Percentiles rank a stretch among this genome's conserved stretches.
phyloP scores from a whole-genome alignment of 2,113 vertebrate species.

The Scalopus aquaticus region DNA sequence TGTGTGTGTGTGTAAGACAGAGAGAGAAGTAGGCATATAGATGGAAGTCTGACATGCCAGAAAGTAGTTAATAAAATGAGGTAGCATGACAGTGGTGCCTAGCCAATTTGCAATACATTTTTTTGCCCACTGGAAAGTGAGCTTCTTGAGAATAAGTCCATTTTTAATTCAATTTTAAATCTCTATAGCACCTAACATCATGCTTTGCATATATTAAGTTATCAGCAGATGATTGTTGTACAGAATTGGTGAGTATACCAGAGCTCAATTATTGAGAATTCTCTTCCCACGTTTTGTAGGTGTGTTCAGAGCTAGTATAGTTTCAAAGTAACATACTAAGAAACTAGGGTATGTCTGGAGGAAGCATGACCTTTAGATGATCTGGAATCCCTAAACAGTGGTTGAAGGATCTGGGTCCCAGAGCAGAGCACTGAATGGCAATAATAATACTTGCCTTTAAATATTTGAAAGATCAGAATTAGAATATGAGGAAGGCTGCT shows the following conservation, averaged over 20 bases:
- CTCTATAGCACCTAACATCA: neutral
- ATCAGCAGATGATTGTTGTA: neutral
- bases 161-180: conserved; percentile 32
- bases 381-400: neutral
- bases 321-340: conserved; percentile 3
- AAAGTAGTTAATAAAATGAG: conserved; percentile 31
- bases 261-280: neutral
- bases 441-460: conserved; percentile 28
- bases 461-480: neutral
- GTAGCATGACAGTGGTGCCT: neutral
- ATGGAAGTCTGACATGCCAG: neutral
- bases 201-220: neutral
- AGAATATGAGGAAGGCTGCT: neutral
- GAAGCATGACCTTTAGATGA: neutral
- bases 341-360: neutral
- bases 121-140: neutral
- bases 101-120: neutral
- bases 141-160: neutral
- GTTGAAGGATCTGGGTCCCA: neutral
- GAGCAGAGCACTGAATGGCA: conserved; percentile 11
- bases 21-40: neutral
- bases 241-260: neutral
- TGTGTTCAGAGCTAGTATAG: neutral
- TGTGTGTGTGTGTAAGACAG: neutral
- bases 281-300: neutral